Conservation (phyloP, 2,888 invertebrate genomes). For the Nomada lathburiana region DNA sequence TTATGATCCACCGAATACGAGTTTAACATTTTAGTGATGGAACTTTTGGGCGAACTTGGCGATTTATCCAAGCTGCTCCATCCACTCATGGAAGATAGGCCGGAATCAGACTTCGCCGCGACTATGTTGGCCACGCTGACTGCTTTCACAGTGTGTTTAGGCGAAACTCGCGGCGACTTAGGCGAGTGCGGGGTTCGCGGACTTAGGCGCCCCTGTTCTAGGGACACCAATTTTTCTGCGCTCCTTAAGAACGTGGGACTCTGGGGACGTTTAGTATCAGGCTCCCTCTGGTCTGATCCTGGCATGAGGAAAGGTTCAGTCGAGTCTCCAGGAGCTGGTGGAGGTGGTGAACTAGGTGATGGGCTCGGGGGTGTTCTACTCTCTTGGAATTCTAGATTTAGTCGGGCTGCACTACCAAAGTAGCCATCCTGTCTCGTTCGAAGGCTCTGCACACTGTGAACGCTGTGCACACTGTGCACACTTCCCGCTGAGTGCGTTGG, state of each 20-base stretch:
- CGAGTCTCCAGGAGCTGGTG: slow-evolving; percentile 91
- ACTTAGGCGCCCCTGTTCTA: slow-evolving; percentile 87
- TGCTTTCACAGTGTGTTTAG: slow-evolving; percentile 88
- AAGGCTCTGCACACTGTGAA: slow-evolving; percentile 75
- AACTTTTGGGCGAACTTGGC: slow-evolving; percentile 91
- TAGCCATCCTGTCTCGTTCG: slow-evolving; percentile 89
- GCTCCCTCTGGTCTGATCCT: slow-evolving; percentile 74
- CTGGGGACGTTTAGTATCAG: slow-evolving; percentile 76
- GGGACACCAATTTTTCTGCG: slow-evolving; percentile 79
- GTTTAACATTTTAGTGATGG: slow-evolving; percentile 82
- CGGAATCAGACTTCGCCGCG: slow-evolving; percentile 93
- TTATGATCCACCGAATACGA: slow-evolving; percentile 80
- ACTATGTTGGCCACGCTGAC: slow-evolving; percentile 87
- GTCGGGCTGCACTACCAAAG: slow-evolving; percentile 85
- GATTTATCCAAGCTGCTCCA: slow-evolving; percentile 95
- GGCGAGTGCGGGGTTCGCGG: slow-evolving; percentile 88
- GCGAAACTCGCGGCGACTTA: slow-evolving; percentile 90
- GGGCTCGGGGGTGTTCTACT: slow-evolving; percentile 84
- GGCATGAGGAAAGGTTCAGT: slow-evolving; percentile 84
- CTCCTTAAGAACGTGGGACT: slow-evolving; percentile 84
- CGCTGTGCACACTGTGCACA: slow-evolving; percentile 79
- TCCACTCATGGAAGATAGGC: slow-evolving; percentile 94
- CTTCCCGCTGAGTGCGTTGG: slow-evolving; percentile 87
- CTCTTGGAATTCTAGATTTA: slow-evolving; percentile 86
- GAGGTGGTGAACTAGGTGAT: slow-evolving; percentile 91